phyloP scores from a whole-genome alignment of 2,888 invertebrate genomes.

The Platycheirus rosarum region DNA sequence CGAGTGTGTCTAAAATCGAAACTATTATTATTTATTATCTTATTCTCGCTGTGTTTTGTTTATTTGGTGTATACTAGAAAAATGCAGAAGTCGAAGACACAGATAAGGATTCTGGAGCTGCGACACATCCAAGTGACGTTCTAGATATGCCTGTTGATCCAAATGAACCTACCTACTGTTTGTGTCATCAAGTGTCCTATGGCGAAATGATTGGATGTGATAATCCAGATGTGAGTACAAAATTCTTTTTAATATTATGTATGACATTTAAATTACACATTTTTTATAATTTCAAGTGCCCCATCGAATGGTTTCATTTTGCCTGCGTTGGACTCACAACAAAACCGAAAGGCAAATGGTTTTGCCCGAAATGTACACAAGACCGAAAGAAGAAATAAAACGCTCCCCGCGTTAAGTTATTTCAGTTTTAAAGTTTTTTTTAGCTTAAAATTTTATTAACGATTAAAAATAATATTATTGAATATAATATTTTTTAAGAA shows the following conservation, averaged over 20 bases:
- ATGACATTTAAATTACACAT: no score
- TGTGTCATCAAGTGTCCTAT: constrained; percentile 97
- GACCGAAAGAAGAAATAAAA: constrained; percentile 90
- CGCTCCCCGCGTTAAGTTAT: neutral
- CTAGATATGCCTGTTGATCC: constrained; percentile 97
- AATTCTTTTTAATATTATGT: constrained; percentile 8
- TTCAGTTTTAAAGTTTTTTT: constrained; percentile 43
- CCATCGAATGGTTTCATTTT: constrained; percentile 97
- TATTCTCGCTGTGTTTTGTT: no score
- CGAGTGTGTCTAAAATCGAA: neutral
- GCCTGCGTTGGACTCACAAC: constrained; percentile 93
- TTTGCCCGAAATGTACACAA: constrained; percentile 95
- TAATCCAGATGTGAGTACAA: constrained; percentile 86
- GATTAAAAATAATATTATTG: no score
- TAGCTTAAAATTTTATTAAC: constrained; percentile 7
- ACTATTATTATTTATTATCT: no score
- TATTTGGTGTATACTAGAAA: constrained; percentile 78
- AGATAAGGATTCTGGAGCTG: constrained; percentile 83
- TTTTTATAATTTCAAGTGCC: no score
- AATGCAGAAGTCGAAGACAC: constrained; percentile 83
- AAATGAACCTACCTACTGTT: constrained; percentile 98
- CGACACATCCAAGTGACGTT: constrained; percentile 93
- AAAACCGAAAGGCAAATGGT: constrained; percentile 97
- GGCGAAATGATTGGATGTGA: constrained; percentile 98
- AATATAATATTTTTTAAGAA: no score